A percentile compares a stretch with the other conserved stretches of the same genome.
Conservation (phyloP, 1,140 invertebrate genomes). For the Anastrepha ludens region DNA sequence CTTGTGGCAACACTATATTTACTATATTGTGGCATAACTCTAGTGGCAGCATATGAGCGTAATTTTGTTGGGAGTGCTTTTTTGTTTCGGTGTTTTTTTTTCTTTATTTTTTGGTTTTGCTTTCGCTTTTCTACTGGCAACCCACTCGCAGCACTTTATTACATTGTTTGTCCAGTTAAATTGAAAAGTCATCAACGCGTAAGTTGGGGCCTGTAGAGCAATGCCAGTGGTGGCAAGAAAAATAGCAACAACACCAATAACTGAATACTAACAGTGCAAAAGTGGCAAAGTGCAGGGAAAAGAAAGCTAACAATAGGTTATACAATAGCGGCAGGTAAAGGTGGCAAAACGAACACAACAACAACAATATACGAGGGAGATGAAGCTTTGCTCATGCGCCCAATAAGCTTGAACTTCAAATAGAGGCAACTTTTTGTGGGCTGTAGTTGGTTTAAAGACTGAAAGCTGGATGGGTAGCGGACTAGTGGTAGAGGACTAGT, state of each 20-base stretch:
- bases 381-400: background rate
- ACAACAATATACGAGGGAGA: slow-evolving; percentile 3
- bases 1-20: slow-evolving; percentile 7
- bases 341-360: background rate
- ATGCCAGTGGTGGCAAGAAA: background rate
- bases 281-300: slow-evolving; percentile 52
- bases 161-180: slow-evolving; percentile 34
- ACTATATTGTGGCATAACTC: background rate
- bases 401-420: slow-evolving; percentile 4
- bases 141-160: slow-evolving; percentile 30
- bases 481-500: background rate
- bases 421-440: background rate
- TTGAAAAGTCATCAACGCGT: slow-evolving; percentile 45
- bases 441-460: background rate
- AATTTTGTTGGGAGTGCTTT: slow-evolving; percentile 10
- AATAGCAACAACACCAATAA: slow-evolving; percentile 28
- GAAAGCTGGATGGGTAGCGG: background rate
- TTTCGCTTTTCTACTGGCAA: background rate
- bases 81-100: background rate
- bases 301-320: background rate
- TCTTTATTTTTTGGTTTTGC: background rate
- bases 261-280: slow-evolving; percentile 11
- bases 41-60: background rate
- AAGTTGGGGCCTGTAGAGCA: background rate
- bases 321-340: slow-evolving; percentile 5